Evolutionary conservation across 2,888 invertebrate genomes (phyloP).

Genomic region (Tenodera sinensis): DNA sequence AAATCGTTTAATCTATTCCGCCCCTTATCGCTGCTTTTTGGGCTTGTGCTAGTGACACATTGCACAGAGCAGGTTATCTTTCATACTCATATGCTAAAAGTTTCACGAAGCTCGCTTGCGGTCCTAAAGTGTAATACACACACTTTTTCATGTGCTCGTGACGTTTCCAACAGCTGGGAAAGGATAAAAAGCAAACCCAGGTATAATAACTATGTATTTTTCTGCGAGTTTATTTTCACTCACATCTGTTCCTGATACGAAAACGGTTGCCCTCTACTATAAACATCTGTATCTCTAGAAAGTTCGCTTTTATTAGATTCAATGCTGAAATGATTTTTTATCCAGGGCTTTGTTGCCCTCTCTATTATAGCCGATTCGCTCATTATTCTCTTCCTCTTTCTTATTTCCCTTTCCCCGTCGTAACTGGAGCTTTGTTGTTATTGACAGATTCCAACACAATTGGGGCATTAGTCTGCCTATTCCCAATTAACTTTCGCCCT

Average conservation of each 20-base stretch:
- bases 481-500: not conserved
- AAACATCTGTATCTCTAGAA: not conserved
- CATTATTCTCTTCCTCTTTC: not conserved
- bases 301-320: not conserved
- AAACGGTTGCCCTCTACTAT: not conserved
- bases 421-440: not conserved
- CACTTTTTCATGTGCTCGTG: not conserved
- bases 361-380: not conserved
- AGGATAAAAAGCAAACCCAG: not conserved
- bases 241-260: not conserved
- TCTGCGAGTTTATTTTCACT: not conserved
- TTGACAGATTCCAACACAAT: not conserved
- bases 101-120: not conserved
- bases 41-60: not conserved
- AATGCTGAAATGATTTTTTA: not conserved
- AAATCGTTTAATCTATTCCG: not conserved
- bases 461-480: not conserved
- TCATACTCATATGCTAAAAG: not conserved
- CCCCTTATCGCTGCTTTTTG: not conserved
- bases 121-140: not conserved
- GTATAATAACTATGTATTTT: not conserved
- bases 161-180: not conserved
- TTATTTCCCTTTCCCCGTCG: not conserved
- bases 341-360: not conserved
- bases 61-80: not conserved